Evolutionary conservation across 2,797 vertebrate species (phyloP), one percentile per base, ranked within the genome.

Genomic region (Chlorospingus flavigularis): DNA sequence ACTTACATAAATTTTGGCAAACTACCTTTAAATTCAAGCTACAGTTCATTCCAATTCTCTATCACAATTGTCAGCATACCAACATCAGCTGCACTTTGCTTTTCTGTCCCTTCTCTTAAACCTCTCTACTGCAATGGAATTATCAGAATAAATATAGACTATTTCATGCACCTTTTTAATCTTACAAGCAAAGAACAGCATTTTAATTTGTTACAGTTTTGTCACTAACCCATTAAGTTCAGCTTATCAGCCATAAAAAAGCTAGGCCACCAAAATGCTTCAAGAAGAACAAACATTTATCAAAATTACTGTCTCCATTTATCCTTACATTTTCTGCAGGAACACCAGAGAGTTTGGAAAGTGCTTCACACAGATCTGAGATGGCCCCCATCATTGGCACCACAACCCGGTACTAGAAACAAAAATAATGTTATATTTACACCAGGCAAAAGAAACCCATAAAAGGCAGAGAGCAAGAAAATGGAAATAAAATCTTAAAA

Each of bases 371-470:
- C 79, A 99, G 97, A 95, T 99, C 99, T 9, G 98, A 97, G 96
- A 99, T 98, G 31, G 98, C 95, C 21, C 99, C 99, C 98, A 99
- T 98, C 98, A 99, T 98, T 5, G 99, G 99, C 89, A 99, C 99
- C 88, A 99, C 98, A 72, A 99, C 97, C 31, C 99, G 98, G 96
- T 98, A 99, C 99, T 99, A 94, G 33, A 85, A 96, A 92, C 48
- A 92, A 91, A 75, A 92, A 96, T 6, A 94, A 92, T 1, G 16
- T 65, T 35, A 65, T 35, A 45, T 5, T 67, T 47, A 91, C 39
- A 62, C 4, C 24, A 83, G 40, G 42, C 26, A 91, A 92, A 81
- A 86, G 11, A 85, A 90, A 92, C 13, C 25, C 25, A 54, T 2
- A 8, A 20, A 55, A 78, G 53, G 54, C 61, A 94, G 33, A 54